Conservation (phyloP, 2,797 vertebrate species). For the Onychomys leucogaster region DNA sequence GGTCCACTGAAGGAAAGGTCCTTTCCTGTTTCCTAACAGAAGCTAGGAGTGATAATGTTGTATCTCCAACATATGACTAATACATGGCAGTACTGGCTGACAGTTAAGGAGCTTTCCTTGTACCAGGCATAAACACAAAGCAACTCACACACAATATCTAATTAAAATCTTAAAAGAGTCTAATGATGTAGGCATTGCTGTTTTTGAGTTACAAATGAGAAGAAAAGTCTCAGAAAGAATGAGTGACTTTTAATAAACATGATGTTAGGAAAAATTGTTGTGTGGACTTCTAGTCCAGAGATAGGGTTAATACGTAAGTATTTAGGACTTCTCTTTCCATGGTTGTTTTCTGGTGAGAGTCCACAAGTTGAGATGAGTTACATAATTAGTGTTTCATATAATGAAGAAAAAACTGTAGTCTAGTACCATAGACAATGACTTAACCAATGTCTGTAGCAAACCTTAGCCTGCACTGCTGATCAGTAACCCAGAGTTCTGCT, state of each 20-base stretch:
- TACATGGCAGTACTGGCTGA: not conserved
- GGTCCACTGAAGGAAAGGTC: not conserved
- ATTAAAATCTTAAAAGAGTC: conserved; percentile 39
- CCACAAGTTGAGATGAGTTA: not conserved
- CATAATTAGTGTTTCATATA: conserved; percentile 21
- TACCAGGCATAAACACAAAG: conserved; percentile 35
- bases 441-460: not conserved
- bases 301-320: not conserved
- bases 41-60: not conserved
- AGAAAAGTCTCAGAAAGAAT: conserved; percentile 30
- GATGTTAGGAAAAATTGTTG: not conserved
- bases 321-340: conserved; percentile 5
- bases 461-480: not conserved
- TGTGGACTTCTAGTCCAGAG: not conserved
- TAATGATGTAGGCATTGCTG: not conserved
- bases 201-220: conserved; percentile 55
- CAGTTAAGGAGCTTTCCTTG: not conserved
- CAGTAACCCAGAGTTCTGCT: not conserved
- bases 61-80: not conserved
- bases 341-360: not conserved
- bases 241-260: not conserved
- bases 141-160: not conserved
- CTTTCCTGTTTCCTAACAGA: not conserved
- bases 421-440: not conserved
- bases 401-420: not conserved